Evolutionary conservation across 2,888 invertebrate species (phyloP).

Genomic region (Erynnis tages): DNA sequence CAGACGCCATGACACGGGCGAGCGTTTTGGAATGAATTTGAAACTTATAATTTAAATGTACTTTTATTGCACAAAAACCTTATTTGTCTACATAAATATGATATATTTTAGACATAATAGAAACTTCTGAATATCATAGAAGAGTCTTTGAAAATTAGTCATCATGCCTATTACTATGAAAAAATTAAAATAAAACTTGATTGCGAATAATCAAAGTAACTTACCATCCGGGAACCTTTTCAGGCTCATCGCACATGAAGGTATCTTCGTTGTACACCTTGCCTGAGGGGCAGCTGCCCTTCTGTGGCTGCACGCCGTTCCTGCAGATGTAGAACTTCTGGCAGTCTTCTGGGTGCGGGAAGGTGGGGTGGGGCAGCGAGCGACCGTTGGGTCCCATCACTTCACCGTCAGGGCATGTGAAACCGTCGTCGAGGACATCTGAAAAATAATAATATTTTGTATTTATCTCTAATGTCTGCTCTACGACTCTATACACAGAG

Average conservation of each 20-base stretch:
- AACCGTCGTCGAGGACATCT: slow-evolving; percentile 88
- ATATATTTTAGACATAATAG: no score
- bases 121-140: no score
- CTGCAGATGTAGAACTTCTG: slow-evolving; percentile 92
- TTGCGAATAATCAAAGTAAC: slow-evolving; percentile 29
- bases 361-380: slow-evolving; percentile 88
- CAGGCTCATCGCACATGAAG: slow-evolving; percentile 89
- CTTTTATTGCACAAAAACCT: no score
- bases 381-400: slow-evolving; percentile 85
- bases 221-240: slow-evolving; percentile 89
- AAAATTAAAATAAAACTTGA: no score
- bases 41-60: no score
- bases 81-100: no score
- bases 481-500: no score
- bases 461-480: no score
- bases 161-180: no score
- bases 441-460: slow-evolving; percentile 34
- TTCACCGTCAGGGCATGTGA: slow-evolving; percentile 87
- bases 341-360: slow-evolving; percentile 89
- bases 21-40: no score
- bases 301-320: slow-evolving; percentile 88
- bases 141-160: no score
- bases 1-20: no score
- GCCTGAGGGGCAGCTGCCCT: slow-evolving; percentile 87
- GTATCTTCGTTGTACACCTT: slow-evolving; percentile 90